phyloP scores from a whole-genome alignment of 2,888 invertebrate species.

The Pseudanteris insignis region DNA sequence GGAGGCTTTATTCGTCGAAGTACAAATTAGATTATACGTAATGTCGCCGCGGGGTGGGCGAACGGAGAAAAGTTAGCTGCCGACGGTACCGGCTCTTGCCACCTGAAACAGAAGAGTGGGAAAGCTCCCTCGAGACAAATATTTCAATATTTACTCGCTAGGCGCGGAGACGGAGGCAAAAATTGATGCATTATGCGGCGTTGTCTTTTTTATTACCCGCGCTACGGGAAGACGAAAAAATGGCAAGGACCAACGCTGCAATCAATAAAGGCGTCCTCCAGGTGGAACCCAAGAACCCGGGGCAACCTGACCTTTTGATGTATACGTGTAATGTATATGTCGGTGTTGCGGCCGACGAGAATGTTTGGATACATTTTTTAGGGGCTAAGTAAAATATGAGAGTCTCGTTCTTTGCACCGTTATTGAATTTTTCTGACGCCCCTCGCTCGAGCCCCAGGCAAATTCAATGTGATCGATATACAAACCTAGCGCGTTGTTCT shows the following conservation, averaged over 20 bases:
- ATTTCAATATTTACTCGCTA: conserved; percentile 61
- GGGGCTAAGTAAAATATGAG: conserved; percentile 40
- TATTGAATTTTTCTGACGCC: conserved; percentile 42
- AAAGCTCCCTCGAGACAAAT: conserved; percentile 50
- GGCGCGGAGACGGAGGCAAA: conserved; percentile 48
- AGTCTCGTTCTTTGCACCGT: conserved; percentile 23
- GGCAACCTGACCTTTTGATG: conserved; percentile 48
- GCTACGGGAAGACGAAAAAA: conserved; percentile 29
- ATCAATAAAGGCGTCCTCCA: conserved; percentile 48
- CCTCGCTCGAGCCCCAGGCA: conserved; percentile 16
- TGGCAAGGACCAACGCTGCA: conserved; percentile 29
- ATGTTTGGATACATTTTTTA: conserved; percentile 43
- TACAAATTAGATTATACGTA: conserved; percentile 63
- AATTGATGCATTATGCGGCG: conserved; percentile 50
- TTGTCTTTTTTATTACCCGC: conserved; percentile 25
- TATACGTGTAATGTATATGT: conserved; percentile 39
- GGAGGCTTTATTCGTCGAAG: conserved; percentile 53
- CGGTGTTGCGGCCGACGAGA: conserved; percentile 32
- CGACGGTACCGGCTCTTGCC: conserved; percentile 38
- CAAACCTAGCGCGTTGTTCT: too few relatives aligned
- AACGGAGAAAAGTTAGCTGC: conserved; percentile 59
- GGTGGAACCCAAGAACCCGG: conserved; percentile 47
- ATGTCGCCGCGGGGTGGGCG: conserved; percentile 58
- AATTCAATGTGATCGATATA: conserved; percentile 29
- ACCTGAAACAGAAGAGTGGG: conserved; percentile 8